Base-by-base conservation (phyloP, 92 coral and sea anemone species). In the Paramuricea clavata region DNA sequence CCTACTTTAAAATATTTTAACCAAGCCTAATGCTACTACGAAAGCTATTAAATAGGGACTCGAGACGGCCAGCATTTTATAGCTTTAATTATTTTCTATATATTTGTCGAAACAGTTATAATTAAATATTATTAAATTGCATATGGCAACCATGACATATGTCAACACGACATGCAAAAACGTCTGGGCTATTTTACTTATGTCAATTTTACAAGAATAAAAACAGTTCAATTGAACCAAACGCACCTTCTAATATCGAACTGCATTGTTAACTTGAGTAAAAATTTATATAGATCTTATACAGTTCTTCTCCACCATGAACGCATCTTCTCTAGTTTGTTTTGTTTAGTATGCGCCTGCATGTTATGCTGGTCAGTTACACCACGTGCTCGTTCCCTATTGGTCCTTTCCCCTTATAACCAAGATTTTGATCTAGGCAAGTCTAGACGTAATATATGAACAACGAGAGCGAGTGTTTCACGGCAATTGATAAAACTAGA, bases 211-310 rank as follows among this genome's bases (percentile, higher is more conserved):
- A 11, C 72, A 28, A 31, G 0, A 11, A 65, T 30, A 65, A 27
- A 0, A 65, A 65, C 28, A 28, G 44, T 27, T 17, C 34, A 23
- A 32, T 52, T 50, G 13, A 50, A 28, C 5, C 12, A 49, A 49
- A 41, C 94, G 44, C 81, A 93, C 97, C 97, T 93, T 68, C 97
- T 83, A 39, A 93, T 94, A 72, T 93, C 97, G 35, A 93, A 93
- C 90, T 93, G 97, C 97, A 93, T 93, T 17, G 39, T 49, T 81
- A 76, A 19, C 22, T 30, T 19, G 49, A n/a, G 43, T 47, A 22
- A 60, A 78, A 43, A 5, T 3, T 1, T 50, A 76, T 49, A 22
- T 28, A 4, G 39, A 28, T 65, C 0, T 26, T n/a, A n/a, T 60
- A 60, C 28, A n/a, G 15, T 9, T 30, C 12, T 60, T 26, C 12